Conservation (phyloP, 1,140 invertebrate genomes). For the Halesus radiatus region DNA sequence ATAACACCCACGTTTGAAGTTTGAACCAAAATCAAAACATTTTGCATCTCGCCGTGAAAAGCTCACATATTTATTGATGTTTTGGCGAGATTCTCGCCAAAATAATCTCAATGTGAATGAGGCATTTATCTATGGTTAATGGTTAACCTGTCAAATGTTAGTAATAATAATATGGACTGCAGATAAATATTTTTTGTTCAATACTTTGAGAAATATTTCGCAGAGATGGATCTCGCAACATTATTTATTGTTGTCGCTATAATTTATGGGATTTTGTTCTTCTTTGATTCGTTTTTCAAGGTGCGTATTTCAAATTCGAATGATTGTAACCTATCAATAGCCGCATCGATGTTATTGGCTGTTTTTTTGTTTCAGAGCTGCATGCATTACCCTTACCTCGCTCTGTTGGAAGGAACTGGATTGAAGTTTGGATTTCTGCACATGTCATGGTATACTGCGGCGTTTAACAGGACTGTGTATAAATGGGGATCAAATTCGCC, state of each 20-base stretch:
- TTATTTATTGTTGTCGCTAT: conserved; percentile 51
- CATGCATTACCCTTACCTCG: conserved; percentile 83
- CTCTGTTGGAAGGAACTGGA: conserved; percentile 82
- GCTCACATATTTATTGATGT: no score
- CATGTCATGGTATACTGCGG: conserved; percentile 82
- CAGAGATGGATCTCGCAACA: conserved; percentile 52
- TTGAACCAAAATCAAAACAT: no score
- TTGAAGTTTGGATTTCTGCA: conserved; percentile 79
- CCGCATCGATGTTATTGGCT: conserved; percentile 11
- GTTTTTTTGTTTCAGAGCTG: conserved; percentile 77
- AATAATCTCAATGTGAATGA: no score
- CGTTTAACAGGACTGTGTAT: conserved; percentile 81
- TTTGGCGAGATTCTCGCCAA: no score
- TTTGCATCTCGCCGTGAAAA: no score
- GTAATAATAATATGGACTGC: conserved; percentile 25
- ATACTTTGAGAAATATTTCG: not conserved
- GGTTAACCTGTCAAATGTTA: conserved; percentile 30
- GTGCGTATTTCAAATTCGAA: conserved; percentile 20
- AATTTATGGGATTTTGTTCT: conserved; percentile 53
- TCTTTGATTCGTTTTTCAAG: conserved; percentile 56
- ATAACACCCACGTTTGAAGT: no score
- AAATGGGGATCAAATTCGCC: conserved; percentile 79
- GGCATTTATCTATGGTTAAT: not conserved
- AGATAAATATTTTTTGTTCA: conserved; percentile 26
- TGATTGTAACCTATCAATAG: not conserved